Conservation (phyloP, 1,140 invertebrate genomes). For the Drosophila nigromelanica region DNA sequence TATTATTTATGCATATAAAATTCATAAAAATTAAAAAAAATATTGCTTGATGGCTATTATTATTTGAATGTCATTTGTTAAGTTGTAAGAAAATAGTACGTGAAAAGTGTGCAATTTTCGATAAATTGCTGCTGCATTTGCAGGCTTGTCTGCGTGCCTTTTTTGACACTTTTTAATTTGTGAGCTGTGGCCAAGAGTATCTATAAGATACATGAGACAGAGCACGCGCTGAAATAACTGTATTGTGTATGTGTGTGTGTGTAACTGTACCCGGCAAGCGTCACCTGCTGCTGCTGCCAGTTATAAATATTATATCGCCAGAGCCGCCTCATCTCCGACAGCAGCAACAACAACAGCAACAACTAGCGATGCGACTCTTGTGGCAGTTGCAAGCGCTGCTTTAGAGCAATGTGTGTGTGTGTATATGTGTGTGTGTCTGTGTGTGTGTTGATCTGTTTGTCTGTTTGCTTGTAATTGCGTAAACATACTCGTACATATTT, state of each 20-base stretch:
- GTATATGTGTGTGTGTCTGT: conserved; percentile 4
- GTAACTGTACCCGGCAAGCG: conserved; percentile 45
- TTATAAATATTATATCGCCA: conserved; percentile 75
- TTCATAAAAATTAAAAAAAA: no score
- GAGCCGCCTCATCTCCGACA: conserved; percentile 13
- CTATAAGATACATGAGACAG: conserved; percentile 57
- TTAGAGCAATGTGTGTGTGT: conserved; percentile 17
- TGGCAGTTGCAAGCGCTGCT: conserved; percentile 32
- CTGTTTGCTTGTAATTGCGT: conserved; percentile 77
- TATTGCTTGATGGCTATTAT: conserved; percentile 9
- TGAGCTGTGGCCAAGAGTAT: conserved; percentile 50
- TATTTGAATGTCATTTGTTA: conserved; percentile 64
- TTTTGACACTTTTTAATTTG: conserved; percentile 61
- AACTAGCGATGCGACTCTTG: conserved; percentile 7
- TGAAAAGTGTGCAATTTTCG: conserved; percentile 51
- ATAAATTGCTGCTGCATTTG: conserved; percentile 39
- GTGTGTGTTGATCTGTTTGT: conserved; percentile 36
- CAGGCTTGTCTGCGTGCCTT: conserved; percentile 21
- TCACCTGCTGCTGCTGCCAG: conserved; percentile 39
- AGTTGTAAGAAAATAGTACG: conserved; percentile 45
- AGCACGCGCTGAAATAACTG: conserved; percentile 18
- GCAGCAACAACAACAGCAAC: background rate
- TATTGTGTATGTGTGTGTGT: conserved; percentile 5
- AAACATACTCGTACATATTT: conserved; percentile 81
- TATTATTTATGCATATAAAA: no score